Base-by-base conservation (phyloP, 1,140 invertebrate genomes). In the Bathynomus jamesi region DNA sequence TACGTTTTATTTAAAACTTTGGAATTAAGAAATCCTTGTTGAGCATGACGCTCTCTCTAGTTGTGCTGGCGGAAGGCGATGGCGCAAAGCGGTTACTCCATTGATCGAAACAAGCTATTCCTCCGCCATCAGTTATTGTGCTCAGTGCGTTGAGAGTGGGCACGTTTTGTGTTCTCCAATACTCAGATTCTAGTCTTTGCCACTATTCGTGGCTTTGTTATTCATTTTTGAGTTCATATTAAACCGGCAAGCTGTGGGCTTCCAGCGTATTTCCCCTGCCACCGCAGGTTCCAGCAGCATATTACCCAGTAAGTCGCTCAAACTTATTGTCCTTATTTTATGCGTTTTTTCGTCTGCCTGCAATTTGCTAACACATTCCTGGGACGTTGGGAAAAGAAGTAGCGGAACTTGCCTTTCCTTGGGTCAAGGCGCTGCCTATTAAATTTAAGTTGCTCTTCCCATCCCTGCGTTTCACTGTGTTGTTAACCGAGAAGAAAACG, bases 241-340 rank as follows among this genome's bases (percentile, higher is more conserved):
- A 73, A 76, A 76, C 75, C 75, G 75, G 71, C 75, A 76, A 76
- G 67, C 75, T 76, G 75, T 76, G 75, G 75, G 75, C 71, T 73
- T 76, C 75, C 69, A 76, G 75, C 75, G 75, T 76, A 68, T 76
- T 76, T 28, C 75, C 75, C 75, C 75, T 76, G 75, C 75, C 75
- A 28, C 75, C 75, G 75, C 75, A 76, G 75, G 75, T 76, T 30
- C 75, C 71, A 61, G 70, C 71, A 69, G 74, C 74, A 69, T 76
- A 76, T 68, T 76, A 76, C 61, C 75, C 75, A 73, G 75, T 76
- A 72, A 76, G 75, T 76, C 53, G 21, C 13, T 53, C 13, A 53
- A 17, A 53, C 13, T 53, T 17, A 17, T 53, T 53, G 40, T 53
- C 40, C 40, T 53, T 53, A 53, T 53, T 53, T 53, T 53, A 53